Conservation (phyloP, 2,113 vertebrate species). For the Columba livia region DNA sequence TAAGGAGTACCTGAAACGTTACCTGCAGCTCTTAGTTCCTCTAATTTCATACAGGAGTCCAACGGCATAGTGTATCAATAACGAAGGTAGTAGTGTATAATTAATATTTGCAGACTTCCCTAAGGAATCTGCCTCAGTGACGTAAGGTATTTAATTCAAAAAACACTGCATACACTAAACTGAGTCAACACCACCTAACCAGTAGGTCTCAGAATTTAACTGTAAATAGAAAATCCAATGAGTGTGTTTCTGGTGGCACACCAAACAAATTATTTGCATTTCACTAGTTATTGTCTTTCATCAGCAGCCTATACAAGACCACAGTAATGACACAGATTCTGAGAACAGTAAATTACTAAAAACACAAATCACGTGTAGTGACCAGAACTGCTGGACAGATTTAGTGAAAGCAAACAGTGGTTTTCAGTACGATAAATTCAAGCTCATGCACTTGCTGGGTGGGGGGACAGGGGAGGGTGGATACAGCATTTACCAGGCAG, state of each 20-base stretch:
- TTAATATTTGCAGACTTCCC: neutral
- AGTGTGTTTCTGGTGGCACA: neutral
- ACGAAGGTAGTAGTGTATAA: neutral
- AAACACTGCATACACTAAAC: neutral
- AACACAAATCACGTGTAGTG: neutral
- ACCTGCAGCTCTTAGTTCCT: neutral
- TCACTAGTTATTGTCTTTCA: neutral
- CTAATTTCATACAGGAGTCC: neutral
- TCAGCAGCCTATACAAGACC: neutral
- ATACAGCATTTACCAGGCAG: neutral
- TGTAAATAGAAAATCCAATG: neutral
- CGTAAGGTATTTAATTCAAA: neutral
- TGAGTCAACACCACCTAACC: neutral
- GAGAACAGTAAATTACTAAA: neutral
- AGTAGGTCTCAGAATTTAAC: neutral
- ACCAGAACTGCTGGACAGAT: neutral
- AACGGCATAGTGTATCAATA: neutral
- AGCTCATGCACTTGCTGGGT: neutral
- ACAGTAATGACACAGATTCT: neutral
- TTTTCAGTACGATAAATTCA: neutral
- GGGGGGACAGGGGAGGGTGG: neutral
- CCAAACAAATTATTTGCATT: neutral
- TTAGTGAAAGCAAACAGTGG: neutral
- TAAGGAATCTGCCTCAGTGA: neutral
- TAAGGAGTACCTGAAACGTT: neutral